These are phyloP conservation scores for Synanceia verrucosa DNA, from an alignment of 2,797 vertebrate species.

Conservation along the genomic window DNA sequence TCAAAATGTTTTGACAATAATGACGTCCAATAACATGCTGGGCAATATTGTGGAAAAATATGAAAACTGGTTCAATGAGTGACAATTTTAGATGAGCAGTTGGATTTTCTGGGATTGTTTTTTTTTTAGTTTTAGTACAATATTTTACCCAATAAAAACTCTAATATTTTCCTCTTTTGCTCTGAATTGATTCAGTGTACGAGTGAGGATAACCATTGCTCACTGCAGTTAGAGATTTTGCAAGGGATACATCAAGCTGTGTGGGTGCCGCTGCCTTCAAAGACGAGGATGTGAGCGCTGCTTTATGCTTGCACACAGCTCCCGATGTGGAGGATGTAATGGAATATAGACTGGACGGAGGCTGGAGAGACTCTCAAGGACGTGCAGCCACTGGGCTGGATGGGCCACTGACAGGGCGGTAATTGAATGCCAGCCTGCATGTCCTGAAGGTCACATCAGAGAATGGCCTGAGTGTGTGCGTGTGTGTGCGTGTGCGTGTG, in stretches of 20 bases:
- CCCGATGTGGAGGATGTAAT: constrained; percentile 69
- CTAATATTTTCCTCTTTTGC: constrained; percentile 36
- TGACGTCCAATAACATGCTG: constrained; percentile 36
- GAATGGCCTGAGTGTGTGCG: constrained; percentile 47
- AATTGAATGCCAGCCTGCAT: constrained; percentile 81
- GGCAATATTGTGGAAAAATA: constrained; percentile 39
- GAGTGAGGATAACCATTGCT: constrained; percentile 24
- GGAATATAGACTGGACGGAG: constrained; percentile 74
- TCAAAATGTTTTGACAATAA: constrained; percentile 45
- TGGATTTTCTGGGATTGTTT: constrained; percentile 12
- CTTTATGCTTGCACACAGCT: constrained; percentile 50
- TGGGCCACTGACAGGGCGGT: constrained; percentile 78
- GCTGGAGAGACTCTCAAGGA: constrained; percentile 75
- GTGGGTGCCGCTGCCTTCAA: constrained; percentile 6
- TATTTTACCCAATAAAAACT: constrained; percentile 38
- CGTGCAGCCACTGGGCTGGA: constrained; percentile 73
- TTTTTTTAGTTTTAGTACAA: constrained; percentile 4
- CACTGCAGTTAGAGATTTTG: constrained; percentile 28
- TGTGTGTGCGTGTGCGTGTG: constrained; percentile 28
- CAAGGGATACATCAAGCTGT: constrained; percentile 27
- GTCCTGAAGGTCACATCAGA: constrained; percentile 81
- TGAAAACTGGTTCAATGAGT: constrained; percentile 39
- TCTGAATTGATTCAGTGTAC: constrained; percentile 25
- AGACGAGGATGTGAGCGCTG: constrained; percentile 38
- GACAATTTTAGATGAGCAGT: constrained; percentile 30